Evolutionary conservation across 2,888 invertebrate genomes (phyloP), one percentile per base, ranked within the genome.

Genomic region (Synergus laeviventris): DNA sequence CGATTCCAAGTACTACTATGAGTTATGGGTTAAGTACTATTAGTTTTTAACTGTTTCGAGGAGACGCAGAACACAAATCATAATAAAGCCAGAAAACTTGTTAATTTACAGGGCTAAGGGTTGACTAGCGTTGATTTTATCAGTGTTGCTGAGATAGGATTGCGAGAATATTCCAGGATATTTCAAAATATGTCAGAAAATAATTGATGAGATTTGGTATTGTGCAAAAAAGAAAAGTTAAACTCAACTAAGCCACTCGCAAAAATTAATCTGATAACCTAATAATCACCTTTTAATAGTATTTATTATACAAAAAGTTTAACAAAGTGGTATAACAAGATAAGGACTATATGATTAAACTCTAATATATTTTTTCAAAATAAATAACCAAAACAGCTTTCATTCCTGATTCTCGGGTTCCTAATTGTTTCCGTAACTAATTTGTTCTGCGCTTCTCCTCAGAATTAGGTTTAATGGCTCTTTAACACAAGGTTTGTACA

Each of bases 1-100:
- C 45, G 49, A 70, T 70, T 70, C 70, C 31, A 70, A 70, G 70
- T 70, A 70, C 49, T 70, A 70, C 49, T 70, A 49, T 70, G 70
- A 70, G 24, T 70, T 70, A 70, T 49, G 70, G 70, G 70, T 70
- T 70, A 70, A 70, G 49, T 70, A 70, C 70, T 70, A 70, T 70
- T 70, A 24, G 70, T 49, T 36, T 70, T 49, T 49, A 70, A 70
- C 70, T 31, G 45, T 70, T 70, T 70, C 70, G 49, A 70, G 70
- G 9, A 49, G 36, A 70, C 49, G 31, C 18, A n/a, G 11, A 49
- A 70, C 70, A 49, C 70, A 70, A 70, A 70, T 70, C 49, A 70
- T 70, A 70, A 70, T 70, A 31, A 70, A 31, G 49, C 16, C 24
- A 70, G n/a, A 49, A 70, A 70, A 70, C 49, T 70, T 49, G 36